phyloP scores from a whole-genome alignment of 2,113 vertebrate species.

The Nycticorax nycticorax region DNA sequence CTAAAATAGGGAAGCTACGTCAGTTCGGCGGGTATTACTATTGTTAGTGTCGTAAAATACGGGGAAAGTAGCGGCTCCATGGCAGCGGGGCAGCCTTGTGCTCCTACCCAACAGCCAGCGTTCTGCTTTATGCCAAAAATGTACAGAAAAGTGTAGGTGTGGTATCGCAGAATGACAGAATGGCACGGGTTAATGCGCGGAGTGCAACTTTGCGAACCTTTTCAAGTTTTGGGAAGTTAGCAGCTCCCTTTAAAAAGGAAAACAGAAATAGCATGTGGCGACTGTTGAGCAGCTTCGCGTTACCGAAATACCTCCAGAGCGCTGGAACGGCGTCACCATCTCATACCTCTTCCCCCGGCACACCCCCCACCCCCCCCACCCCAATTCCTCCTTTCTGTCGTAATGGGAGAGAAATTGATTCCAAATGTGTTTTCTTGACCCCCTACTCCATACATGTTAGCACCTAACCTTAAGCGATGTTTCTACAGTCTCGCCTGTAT shows the following conservation, averaged over 20 bases:
- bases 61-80: neutral
- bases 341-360: neutral
- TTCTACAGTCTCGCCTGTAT: slow-evolving; percentile 78
- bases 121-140: neutral
- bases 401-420: slow-evolving; percentile 75
- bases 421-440: slow-evolving; percentile 79
- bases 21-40: neutral
- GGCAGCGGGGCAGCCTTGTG: neutral
- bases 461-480: slow-evolving; percentile 79
- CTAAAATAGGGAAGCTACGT: neutral
- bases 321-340: slow-evolving; percentile 21
- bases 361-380: no score
- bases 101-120: neutral
- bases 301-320: slow-evolving; percentile 26
- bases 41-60: neutral
- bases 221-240: slow-evolving; percentile 21
- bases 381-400: slow-evolving; percentile 47
- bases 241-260: slow-evolving; percentile 16
- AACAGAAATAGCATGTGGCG: neutral
- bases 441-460: slow-evolving; percentile 72
- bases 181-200: neutral
- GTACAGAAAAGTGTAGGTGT: neutral
- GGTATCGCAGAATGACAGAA: no score
- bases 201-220: neutral
- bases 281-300: neutral